Evolutionary conservation across 2,888 invertebrate species (phyloP).

Genomic region (Neocrepidodera transversa): DNA sequence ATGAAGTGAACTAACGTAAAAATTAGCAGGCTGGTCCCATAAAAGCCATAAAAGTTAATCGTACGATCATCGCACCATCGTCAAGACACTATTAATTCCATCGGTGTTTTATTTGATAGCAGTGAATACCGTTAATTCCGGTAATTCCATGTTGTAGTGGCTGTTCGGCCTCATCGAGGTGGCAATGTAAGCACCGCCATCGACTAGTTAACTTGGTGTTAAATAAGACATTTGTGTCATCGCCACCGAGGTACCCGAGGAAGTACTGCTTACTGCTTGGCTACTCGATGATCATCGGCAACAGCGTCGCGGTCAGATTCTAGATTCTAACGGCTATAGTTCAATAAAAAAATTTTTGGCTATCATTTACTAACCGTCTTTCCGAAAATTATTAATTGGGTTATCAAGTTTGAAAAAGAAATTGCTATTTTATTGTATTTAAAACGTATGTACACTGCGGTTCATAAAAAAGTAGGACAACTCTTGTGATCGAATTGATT

Average conservation of each 20-base stretch:
- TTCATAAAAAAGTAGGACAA: too few species aligned
- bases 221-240: slow-evolving; percentile 48
- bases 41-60: slow-evolving; percentile 18
- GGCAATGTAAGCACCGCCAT: slow-evolving; percentile 25
- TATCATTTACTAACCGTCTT: too few species aligned
- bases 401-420: too few species aligned
- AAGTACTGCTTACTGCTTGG: slow-evolving; percentile 9
- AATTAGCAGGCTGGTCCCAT: slow-evolving; percentile 16
- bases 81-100: slow-evolving; percentile 32
- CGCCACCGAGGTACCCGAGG: slow-evolving; percentile 36
- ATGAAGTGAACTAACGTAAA: slow-evolving; percentile 7
- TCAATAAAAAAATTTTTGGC: too few species aligned
- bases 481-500: too few species aligned
- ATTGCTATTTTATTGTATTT: too few species aligned
- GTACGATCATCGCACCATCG: slow-evolving; percentile 16
- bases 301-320: not conserved
- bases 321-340: too few species aligned
- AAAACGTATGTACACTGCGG: too few species aligned
- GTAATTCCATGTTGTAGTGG: slow-evolving; percentile 34
- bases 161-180: slow-evolving; percentile 24
- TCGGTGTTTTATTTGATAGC: slow-evolving; percentile 34
- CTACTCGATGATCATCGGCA: slow-evolving; percentile 1
- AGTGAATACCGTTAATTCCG: slow-evolving; percentile 37
- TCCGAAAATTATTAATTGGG: too few species aligned
- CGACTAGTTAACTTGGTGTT: slow-evolving; percentile 42